Base-by-base conservation (phyloP, 2,797 vertebrate genomes). In the Petrocephalus schoutedeni region DNA sequence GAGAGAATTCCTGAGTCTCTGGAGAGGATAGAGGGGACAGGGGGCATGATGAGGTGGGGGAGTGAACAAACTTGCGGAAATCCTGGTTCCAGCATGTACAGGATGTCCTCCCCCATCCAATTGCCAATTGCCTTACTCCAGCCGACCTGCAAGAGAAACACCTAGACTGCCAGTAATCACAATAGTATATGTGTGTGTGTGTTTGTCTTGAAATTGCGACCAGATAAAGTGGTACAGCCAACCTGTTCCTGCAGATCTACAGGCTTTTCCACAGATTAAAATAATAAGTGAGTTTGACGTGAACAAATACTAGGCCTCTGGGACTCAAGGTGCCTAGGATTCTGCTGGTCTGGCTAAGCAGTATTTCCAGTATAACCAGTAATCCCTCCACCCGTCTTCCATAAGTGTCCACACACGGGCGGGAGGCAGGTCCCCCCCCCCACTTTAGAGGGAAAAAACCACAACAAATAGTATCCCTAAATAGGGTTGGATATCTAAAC, bases 51-150 rank as follows among this genome's bases (percentile, higher is more conserved):
- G 12, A 28, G 61, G 23, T 2, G 53, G 32, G 32, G n/a, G n/a
- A 12, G 32, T n/a, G 49, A 4, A 85, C 89, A 87, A 80, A 89
- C 89, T 56, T 86, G 86, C 92, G 94, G 94, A 95, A 92, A 95
- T 95, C 94, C 94, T 95, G 93, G 89, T 86, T 92, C 85, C 86
- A 91, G 87, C 88, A 82, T 88, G 87, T 89, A 92, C 91, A 94
- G 93, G 94, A 95, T 93, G 89, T 88, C 88, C 89, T n/a, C 80
- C 41, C 49, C 67, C 12, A 41, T 74, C 67, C 67, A 74, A 74
- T 74, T 41, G 67, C 67, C 67, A 74, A 74, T 74, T 41, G 67
- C 67, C 45, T 84, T 54, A 84, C 51, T 53, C 5, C 54, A 84
- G 80, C 80, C n/a, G 51, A 84, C 45, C 80, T 54, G 45, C n/a